Percentiles rank a stretch among this genome's conserved stretches.
Evolutionary conservation across 2,797 vertebrate species (phyloP).

Genomic region (Pangasius macronema): DNA sequence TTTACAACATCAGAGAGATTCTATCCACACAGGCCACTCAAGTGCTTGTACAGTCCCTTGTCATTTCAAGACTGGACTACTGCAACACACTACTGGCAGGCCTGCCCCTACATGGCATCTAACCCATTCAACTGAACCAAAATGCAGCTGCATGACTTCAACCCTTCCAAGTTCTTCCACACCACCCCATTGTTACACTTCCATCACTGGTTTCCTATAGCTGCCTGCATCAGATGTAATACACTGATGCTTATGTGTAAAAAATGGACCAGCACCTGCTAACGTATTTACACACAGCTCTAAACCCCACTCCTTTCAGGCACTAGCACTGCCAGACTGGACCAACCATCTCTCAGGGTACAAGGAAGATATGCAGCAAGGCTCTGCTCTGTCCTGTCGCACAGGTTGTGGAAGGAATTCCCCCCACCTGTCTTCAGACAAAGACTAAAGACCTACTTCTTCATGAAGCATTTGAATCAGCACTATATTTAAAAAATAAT

Average conservation of each 20-base stretch:
- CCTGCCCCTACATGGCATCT: not conserved
- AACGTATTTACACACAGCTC: no score
- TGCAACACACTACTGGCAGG: no score
- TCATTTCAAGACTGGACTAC: not conserved
- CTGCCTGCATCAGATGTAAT: no score
- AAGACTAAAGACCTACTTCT: not conserved
- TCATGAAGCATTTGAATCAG: not conserved
- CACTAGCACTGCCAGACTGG: no score
- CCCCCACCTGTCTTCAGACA: not conserved
- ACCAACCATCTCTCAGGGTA: no score
- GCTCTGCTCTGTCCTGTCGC: no score
- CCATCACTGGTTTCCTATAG: no score
- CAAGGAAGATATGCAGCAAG: no score
- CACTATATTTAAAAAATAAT: not conserved
- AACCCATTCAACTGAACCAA: not conserved
- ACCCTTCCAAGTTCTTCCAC: not conserved
- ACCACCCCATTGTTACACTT: not conserved
- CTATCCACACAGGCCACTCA: not conserved
- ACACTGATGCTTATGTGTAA: no score
- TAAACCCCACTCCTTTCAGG: no score
- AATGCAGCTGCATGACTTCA: not conserved
- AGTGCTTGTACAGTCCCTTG: not conserved
- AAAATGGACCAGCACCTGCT: no score
- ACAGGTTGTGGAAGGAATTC: not conserved
- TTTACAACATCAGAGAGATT: not conserved